phyloP scores from a whole-genome alignment of 2,113 vertebrate genomes.

The Phasianus colchicus region DNA sequence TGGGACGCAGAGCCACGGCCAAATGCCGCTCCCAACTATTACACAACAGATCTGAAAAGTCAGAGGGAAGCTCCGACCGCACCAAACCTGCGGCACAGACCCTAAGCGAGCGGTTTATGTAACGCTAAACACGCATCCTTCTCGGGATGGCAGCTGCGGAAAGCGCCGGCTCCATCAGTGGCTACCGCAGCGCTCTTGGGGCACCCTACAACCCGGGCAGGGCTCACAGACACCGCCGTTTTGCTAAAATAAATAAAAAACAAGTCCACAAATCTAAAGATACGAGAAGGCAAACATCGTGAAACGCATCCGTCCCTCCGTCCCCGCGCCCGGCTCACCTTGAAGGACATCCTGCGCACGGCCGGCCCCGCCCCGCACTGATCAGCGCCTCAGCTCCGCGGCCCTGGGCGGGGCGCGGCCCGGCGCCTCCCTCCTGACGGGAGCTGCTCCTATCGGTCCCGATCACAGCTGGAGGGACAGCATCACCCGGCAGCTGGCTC shows the following conservation, averaged over 20 bases:
- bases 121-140: neutral
- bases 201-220: neutral
- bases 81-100: neutral
- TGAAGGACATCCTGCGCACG: conserved; percentile 61
- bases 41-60: conserved; percentile 25
- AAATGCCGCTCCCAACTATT: neutral
- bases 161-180: neutral
- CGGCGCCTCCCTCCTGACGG: neutral
- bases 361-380: neutral
- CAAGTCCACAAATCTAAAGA: neutral
- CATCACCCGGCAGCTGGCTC: neutral
- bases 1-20: neutral
- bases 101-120: neutral
- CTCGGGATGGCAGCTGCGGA: neutral
- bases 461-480: neutral
- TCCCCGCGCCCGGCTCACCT: conserved; percentile 30
- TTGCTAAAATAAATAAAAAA: neutral
- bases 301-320: neutral
- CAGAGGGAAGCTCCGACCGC: neutral
- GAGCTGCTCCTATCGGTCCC: too few relatives aligned
- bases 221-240: neutral
- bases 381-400: neutral
- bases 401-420: neutral
- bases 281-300: neutral
- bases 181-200: neutral